Conservation (phyloP, 37 sponge, comb jelly and placozoan genomes). For the Eunapius fragilis region DNA sequence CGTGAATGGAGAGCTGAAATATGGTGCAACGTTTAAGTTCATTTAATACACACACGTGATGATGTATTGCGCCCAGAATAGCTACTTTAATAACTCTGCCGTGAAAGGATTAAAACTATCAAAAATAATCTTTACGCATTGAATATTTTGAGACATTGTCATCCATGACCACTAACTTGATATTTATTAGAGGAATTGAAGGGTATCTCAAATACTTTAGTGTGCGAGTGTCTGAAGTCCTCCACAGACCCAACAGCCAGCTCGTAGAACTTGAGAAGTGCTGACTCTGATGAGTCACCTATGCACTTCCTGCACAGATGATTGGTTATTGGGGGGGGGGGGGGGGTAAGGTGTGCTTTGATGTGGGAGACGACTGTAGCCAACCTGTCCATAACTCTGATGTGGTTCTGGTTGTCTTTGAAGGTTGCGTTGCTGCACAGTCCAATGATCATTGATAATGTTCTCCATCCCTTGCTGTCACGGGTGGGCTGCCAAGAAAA, state of each 20-base stretch:
- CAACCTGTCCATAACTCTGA: constrained; percentile 75
- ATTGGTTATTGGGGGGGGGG: constrained; percentile 3
- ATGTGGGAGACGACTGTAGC: constrained; percentile 48
- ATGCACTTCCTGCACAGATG: constrained; percentile 56
- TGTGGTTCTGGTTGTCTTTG: constrained; percentile 58
- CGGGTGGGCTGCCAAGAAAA: constrained; percentile 3
- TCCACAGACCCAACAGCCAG: constrained; percentile 74
- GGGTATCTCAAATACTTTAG: constrained; percentile 93
- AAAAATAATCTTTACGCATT: no score
- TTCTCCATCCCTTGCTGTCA: constrained; percentile 74
- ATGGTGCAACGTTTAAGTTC: neutral
- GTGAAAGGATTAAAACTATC: no score
- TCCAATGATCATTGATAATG: constrained; percentile 74
- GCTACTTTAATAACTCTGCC: no score
- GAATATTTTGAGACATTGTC: no score
- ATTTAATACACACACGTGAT: no score
- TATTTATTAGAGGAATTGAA: constrained; percentile 98
- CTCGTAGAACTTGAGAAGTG: constrained; percentile 95
- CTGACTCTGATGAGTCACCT: constrained; percentile 96
- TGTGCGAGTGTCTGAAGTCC: constrained; percentile 51
- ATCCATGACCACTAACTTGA: constrained; percentile 30
- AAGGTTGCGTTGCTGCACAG: constrained; percentile 93
- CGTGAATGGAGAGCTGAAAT: constrained; percentile 90
- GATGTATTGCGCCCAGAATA: no score
- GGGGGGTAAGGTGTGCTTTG: constrained; percentile 73